These are phyloP conservation scores for Mus minutoides DNA, from an alignment of 2,797 vertebrate species.

Conservation along the genomic window DNA sequence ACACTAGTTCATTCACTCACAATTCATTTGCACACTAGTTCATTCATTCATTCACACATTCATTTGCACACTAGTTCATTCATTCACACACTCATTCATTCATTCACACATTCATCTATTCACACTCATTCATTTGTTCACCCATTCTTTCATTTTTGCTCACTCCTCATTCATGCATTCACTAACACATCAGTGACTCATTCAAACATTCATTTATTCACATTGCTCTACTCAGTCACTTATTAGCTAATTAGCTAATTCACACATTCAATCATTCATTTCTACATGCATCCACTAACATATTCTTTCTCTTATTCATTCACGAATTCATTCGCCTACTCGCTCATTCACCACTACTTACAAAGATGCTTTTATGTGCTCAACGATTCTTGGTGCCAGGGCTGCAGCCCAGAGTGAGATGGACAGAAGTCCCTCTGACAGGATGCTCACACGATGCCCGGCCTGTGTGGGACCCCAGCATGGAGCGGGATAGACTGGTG, in stretches of 20 bases:
- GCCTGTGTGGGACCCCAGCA: neutral
- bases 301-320: neutral
- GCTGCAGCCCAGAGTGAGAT: neutral
- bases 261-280: neutral
- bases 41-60: neutral
- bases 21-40: neutral
- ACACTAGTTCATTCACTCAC: neutral
- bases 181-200: neutral
- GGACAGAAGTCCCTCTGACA: neutral
- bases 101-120: neutral
- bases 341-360: neutral
- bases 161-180: too few relatives aligned
- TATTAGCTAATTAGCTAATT: too few relatives aligned
- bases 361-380: neutral
- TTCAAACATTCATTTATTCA: neutral
- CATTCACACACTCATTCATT: neutral
- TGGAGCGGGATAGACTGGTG: neutral
- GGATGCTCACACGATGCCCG: neutral
- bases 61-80: neutral
- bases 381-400: accelerated
- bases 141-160: too few relatives aligned
- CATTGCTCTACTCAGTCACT: too few relatives aligned
- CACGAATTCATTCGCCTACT: neutral
- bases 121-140: neutral
- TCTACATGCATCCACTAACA: neutral